Evolutionary conservation across 2,888 invertebrate species (phyloP).

Genomic region (Carterocephalus palaemon): DNA sequence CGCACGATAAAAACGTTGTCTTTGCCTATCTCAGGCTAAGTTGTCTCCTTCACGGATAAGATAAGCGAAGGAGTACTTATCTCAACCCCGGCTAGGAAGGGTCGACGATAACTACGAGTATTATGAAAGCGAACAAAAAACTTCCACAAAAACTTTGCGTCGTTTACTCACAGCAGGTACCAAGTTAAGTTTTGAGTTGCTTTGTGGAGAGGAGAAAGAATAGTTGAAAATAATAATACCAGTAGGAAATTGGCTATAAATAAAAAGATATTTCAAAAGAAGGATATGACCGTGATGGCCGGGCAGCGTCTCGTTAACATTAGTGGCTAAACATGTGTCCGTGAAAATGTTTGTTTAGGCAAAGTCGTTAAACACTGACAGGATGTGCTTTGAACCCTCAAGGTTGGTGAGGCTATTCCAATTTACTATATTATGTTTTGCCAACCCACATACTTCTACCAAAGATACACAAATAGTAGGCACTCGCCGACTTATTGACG

Average conservation of each 20-base stretch:
- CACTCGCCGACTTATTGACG: too few species aligned
- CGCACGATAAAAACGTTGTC: slow-evolving; percentile 15
- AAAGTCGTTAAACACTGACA: slow-evolving; percentile 68
- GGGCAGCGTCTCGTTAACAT: slow-evolving; percentile 48
- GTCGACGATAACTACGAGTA: slow-evolving; percentile 48
- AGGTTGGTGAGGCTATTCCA: slow-evolving; percentile 64
- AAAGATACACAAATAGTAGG: neutral
- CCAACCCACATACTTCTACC: slow-evolving; percentile 14
- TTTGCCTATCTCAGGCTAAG: slow-evolving; percentile 46
- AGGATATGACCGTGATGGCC: slow-evolving; percentile 33
- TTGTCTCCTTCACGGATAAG: slow-evolving; percentile 48
- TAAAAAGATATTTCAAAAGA: slow-evolving; percentile 45
- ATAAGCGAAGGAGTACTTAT: slow-evolving; percentile 59
- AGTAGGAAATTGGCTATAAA: slow-evolving; percentile 49
- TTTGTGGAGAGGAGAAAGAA: slow-evolving; percentile 41
- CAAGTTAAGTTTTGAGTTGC: slow-evolving; percentile 42
- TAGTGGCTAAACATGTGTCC: slow-evolving; percentile 63
- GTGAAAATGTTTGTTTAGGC: slow-evolving; percentile 73
- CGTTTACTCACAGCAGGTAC: slow-evolving; percentile 61
- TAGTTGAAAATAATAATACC: slow-evolving; percentile 52
- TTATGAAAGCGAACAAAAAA: slow-evolving; percentile 62
- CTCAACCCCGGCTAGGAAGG: slow-evolving; percentile 44
- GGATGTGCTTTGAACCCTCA: slow-evolving; percentile 74
- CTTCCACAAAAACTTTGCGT: slow-evolving; percentile 49
- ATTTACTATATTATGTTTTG: slow-evolving; percentile 30